Evolutionary conservation across 2,888 invertebrate species (phyloP).

Genomic region (Drosophila mettleri): DNA sequence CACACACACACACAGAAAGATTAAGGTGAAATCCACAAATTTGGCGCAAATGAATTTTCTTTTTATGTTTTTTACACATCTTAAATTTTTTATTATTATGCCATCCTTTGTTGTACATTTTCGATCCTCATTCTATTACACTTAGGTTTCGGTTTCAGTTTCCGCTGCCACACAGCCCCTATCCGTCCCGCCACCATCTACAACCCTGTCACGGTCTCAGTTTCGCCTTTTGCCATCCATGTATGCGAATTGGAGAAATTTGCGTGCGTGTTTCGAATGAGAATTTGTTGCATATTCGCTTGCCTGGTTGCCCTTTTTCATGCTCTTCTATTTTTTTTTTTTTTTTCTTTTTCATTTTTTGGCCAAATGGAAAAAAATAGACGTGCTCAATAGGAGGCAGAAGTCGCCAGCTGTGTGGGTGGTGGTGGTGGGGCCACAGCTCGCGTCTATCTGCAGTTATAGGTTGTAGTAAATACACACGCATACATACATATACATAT

Average conservation of each 20-base stretch:
- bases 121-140: conserved; percentile 81
- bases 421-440: conserved; percentile 1
- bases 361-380: conserved; percentile 78
- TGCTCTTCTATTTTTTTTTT: background rate
- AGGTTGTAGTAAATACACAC: conserved; percentile 39
- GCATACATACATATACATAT: conserved; percentile 11
- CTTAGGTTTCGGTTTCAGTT: conserved; percentile 67
- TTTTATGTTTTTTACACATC: conserved; percentile 81
- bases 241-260: conserved; percentile 79
- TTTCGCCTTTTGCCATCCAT: conserved; percentile 55
- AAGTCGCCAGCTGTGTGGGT: conserved; percentile 41
- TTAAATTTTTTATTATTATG: conserved; percentile 80
- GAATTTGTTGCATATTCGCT: conserved; percentile 82
- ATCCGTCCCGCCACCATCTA: background rate
- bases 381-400: conserved; percentile 58
- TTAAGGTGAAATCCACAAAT: conserved; percentile 81
- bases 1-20: conserved; percentile 62
- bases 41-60: conserved; percentile 81
- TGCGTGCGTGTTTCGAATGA: conserved; percentile 82
- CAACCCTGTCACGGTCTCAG: conserved; percentile 24
- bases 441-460: conserved; percentile 44
- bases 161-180: background rate
- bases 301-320: conserved; percentile 54
- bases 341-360: conserved; percentile 7
- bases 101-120: conserved; percentile 79